phyloP scores from a whole-genome alignment of 1,140 invertebrate species.

The Whitmania pigra region DNA sequence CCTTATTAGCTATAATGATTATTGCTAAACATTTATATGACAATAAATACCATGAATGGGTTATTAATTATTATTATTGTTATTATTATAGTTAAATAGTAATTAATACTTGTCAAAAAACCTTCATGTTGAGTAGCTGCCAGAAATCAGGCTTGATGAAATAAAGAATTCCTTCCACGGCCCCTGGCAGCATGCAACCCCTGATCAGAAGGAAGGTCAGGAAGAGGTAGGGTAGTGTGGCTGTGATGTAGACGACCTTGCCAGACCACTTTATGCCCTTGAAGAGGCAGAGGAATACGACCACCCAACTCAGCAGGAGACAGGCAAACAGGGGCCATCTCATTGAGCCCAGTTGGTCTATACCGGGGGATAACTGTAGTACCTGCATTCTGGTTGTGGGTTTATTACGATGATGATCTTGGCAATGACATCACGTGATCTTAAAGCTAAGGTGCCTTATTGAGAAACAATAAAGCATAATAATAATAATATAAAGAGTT shows the following conservation, averaged over 20 bases:
- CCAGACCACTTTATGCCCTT: conserved; percentile 24
- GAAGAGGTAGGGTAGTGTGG: conserved; percentile 75
- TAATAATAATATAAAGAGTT: no score
- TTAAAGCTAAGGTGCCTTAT: no score
- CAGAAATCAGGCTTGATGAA: conserved; percentile 50
- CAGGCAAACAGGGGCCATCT: conserved; percentile 22
- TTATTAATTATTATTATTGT: no score
- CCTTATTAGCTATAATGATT: no score
- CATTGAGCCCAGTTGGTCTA: conserved; percentile 21
- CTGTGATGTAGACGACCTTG: conserved; percentile 59
- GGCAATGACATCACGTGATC: no score
- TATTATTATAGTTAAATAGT: no score
- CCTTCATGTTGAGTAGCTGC: conserved; percentile 16
- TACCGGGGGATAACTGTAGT: conserved; percentile 20
- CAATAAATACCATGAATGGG: neutral
- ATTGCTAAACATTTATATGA: no score
- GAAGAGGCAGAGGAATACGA: conserved; percentile 26
- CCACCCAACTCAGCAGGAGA: conserved; percentile 22
- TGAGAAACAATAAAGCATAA: no score
- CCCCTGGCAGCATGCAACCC: conserved; percentile 74
- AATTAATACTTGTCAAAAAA: neutral
- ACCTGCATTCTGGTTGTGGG: neutral
- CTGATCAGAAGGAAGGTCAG: conserved; percentile 70
- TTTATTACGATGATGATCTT: neutral
- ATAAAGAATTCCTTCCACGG: conserved; percentile 59